Evolutionary conservation across 2,888 invertebrate genomes (phyloP).

Genomic region (Trilocha varians): DNA sequence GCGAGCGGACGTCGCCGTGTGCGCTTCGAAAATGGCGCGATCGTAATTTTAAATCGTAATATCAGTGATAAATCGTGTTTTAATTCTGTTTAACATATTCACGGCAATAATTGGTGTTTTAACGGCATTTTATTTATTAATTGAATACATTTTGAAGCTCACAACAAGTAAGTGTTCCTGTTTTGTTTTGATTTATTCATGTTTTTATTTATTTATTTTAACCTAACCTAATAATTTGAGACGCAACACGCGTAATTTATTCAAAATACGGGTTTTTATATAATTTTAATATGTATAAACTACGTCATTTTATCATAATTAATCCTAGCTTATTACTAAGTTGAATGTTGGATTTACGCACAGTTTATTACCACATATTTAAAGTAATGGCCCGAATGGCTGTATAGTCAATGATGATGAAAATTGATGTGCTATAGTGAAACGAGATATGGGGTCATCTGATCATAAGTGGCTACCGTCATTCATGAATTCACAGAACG

Average conservation of each 20-base stretch:
- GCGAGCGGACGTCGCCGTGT: neutral
- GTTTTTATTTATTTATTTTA: neutral
- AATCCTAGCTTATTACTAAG: no score
- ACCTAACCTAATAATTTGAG: neutral
- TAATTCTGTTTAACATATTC: neutral
- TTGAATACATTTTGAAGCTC: neutral
- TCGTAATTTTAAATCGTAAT: neutral
- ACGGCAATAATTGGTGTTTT: neutral
- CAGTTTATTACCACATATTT: no score
- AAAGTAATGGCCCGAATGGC: no score
- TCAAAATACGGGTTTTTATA: slow-evolving; percentile 7
- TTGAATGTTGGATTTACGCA: no score
- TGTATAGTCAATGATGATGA: no score
- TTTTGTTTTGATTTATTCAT: neutral
- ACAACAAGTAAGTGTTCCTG: neutral
- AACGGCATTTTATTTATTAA: neutral
- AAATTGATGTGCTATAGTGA: no score
- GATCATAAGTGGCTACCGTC: no score
- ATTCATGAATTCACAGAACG: no score
- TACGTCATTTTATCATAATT: neutral
- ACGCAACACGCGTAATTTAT: neutral
- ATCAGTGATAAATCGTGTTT: neutral
- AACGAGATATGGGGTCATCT: no score
- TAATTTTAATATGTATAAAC: no score
- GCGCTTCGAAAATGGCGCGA: neutral